Conservation (phyloP, 2,113 vertebrate genomes). For the Pelodiscus sinensis region DNA sequence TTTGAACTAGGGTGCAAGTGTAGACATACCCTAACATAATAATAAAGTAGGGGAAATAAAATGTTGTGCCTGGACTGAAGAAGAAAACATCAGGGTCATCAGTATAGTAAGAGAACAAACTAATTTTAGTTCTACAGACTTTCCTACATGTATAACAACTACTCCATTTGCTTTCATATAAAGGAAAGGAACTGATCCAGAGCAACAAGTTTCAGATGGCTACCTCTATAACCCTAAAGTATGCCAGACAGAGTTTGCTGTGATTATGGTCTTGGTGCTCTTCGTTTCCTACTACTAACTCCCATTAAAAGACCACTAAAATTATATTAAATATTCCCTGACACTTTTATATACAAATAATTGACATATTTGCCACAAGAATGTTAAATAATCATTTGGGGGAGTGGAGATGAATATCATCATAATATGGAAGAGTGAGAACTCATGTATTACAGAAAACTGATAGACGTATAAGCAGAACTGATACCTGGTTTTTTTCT, state of each 20-base stretch:
- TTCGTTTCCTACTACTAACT: background rate
- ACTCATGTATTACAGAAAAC: background rate
- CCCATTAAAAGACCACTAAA: background rate
- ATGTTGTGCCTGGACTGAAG: background rate
- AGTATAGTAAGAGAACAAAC: background rate
- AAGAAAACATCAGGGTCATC: background rate
- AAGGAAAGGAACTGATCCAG: background rate
- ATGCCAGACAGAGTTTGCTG: background rate
- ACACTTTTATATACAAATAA: background rate
- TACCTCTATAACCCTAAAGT: background rate
- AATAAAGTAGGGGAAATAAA: background rate
- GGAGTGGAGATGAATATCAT: rapidly evolving
- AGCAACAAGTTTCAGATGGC: background rate
- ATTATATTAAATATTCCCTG: background rate
- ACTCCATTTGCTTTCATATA: background rate
- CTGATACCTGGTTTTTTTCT: background rate
- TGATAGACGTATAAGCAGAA: background rate
- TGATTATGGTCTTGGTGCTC: background rate
- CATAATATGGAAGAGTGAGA: background rate
- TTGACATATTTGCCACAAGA: background rate
- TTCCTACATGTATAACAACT: background rate
- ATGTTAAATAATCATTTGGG: background rate
- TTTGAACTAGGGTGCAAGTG: too few relatives aligned
- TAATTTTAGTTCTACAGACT: background rate
- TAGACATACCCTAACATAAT: background rate